Base-by-base conservation (phyloP, 2,888 invertebrate species). In the Caenorhabditis becei region DNA sequence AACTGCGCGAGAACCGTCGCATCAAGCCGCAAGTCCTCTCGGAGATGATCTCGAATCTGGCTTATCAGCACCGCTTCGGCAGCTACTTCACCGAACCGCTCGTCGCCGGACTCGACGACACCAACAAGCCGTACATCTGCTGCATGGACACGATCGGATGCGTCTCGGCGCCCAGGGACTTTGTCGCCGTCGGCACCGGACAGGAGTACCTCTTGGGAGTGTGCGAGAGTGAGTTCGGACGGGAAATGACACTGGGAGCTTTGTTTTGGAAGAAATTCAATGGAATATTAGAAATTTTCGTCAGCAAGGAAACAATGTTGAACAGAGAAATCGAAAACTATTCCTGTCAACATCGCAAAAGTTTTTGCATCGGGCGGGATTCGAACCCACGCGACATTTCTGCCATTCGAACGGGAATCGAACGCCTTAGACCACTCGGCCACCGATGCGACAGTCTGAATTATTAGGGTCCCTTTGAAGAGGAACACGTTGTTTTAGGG, bases 11-110 rank as follows among this genome's bases (percentile, higher is more conserved):
- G 92, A 97, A 96, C 91, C 94, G 98, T 87, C 93, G 94, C 88
- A 96, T 99, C 93, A 94, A 94, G 79, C 98, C 99, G 0, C 94
- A 95, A 92, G 90, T 96, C 41, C 95, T 97, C 91, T 94, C 95
- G 3, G 94, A 95, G 0, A 95, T 99, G 95, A 93, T 98, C 1
- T 96, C 97, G 0, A 97, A 97, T 92, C 93, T 99, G 90, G 92
- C 98, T 62, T 99, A 99, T 89, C 97, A 99, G 92, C 95, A 94
- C 91, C 93, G 94, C 93, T 99, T 99, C 92, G 98, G 99, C 0
- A 97, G 97, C 0, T 99, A 96, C 92, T 98, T 98, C 92, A 95
- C 98, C 81, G 97, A 97, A 91, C 98, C 99, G 0, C 94, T 99
- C 0, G 94, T 99, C 80, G 98, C 97, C 74, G 99, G 96, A 10